phyloP scores from a whole-genome alignment of 2,113 vertebrate genomes.

The Salminus brasiliensis region DNA sequence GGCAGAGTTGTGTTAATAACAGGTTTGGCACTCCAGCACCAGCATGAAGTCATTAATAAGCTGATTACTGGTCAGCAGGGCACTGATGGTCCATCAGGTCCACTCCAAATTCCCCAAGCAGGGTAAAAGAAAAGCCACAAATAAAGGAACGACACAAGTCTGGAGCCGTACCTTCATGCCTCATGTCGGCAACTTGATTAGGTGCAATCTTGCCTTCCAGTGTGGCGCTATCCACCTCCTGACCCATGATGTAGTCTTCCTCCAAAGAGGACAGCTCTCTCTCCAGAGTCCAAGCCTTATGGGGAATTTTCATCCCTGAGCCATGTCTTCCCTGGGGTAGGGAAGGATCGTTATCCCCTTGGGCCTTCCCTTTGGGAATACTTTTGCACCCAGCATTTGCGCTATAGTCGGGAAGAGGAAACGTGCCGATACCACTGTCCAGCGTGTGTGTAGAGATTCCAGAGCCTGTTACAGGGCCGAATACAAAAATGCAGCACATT shows the following conservation, averaged over 20 bases:
- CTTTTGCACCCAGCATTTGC: conserved; percentile 81
- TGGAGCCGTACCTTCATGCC: conserved; percentile 43
- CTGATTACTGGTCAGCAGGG: not conserved
- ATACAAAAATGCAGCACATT: not conserved
- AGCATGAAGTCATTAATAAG: not conserved
- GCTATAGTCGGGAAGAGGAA: conserved; percentile 90
- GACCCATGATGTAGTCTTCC: conserved; percentile 55
- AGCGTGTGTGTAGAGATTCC: conserved; percentile 90
- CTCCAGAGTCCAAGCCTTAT: conserved; percentile 91
- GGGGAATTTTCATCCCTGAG: conserved; percentile 75
- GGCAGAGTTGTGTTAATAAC: not conserved
- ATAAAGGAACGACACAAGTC: not conserved
- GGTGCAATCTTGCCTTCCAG: conserved; percentile 47
- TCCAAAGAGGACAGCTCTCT: conserved; percentile 82
- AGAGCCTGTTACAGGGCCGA: conserved; percentile 74
- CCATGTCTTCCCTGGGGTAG: conserved; percentile 69
- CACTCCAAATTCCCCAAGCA: not conserved
- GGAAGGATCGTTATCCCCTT: conserved; percentile 77
- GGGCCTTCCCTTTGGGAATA: conserved; percentile 79
- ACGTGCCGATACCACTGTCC: conserved; percentile 97
- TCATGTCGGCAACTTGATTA: conserved; percentile 12
- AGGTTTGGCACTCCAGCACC: not conserved
- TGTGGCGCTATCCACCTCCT: conserved; percentile 29
- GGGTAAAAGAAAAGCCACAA: too few species aligned
- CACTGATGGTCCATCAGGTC: not conserved